Evolutionary conservation across 2,113 vertebrate genomes (phyloP).

Genomic region (Lycaon pictus): DNA sequence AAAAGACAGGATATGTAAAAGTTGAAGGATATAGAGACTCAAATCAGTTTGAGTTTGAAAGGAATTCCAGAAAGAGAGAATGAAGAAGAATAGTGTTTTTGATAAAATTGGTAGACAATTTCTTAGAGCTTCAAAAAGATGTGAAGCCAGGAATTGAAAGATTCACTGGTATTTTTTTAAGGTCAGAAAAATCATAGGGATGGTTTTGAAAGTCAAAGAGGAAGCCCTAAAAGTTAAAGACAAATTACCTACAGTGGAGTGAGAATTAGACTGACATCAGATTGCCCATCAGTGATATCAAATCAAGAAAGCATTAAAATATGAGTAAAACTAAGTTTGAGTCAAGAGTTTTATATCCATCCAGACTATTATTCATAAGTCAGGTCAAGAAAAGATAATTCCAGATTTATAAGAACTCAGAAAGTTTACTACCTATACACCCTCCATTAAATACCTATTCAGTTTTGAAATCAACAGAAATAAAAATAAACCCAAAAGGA

Average conservation of each 20-base stretch:
- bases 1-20: not conserved
- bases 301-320: not conserved
- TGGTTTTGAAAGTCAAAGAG: constrained; percentile 22
- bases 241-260: not conserved
- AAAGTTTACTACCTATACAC: not conserved
- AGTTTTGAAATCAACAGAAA: not conserved
- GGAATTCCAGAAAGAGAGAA: not conserved
- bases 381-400: not conserved
- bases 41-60: not conserved
- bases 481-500: not conserved
- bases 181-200: not conserved
- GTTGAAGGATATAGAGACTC: not conserved
- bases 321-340: not conserved
- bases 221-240: not conserved
- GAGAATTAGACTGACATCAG: not conserved
- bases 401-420: not conserved
- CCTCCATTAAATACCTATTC: not conserved
- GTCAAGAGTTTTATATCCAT: not conserved
- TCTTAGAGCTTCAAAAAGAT: not conserved
- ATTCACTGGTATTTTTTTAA: not conserved
- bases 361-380: not conserved
- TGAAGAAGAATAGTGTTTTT: not conserved
- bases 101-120: not conserved
- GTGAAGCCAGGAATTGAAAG: not conserved
- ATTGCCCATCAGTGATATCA: not conserved